Evolutionary conservation across 2,888 invertebrate species (phyloP), one percentile per base, ranked within the genome.

Genomic region (Steinernema hermaphroditum): DNA sequence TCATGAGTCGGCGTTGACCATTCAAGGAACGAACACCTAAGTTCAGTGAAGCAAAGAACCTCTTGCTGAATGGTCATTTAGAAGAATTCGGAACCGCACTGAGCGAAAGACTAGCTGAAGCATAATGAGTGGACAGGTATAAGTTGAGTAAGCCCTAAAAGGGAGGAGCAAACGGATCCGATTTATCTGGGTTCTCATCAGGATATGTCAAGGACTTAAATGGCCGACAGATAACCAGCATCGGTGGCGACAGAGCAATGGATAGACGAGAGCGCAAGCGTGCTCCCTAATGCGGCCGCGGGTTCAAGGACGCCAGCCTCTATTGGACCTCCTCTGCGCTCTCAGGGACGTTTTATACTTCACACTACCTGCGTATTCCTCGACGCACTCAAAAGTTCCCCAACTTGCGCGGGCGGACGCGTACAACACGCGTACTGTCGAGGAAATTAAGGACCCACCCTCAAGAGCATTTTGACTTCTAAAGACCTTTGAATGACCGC

Each of bases 161-260:
- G 29, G 62, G 62, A 62, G 62, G 62, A 16, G 62, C 62, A 27
- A 62, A 27, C 62, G 62, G 62, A 62, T 62, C 62, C 27, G 62
- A 62, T 62, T 62, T 62, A 62, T 62, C 62, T 62, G 62, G 62
- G 62, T 22, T 62, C 34, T 29, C 62, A 62, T 62, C 62, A 62
- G 62, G 62, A 62, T 62, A 62, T 62, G 62, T 62, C 62, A 62
- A 62, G 62, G 62, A 62, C 62, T 62, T 62, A 34, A 62, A 62
- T 62, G 62, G 62, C 62, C 62, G 62, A 62, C 62, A 62, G 62
- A 62, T 62, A 62, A 62, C 62, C 62, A 62, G 62, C 62, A 62
- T 62, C 62, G 62, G 62, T 62, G 62, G 62, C 62, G 62, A 32
- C 62, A 62, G 62, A 32, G 62, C 62, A 62, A 62, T 62, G 62